Percentiles rank a stretch among this genome's conserved stretches.
Conservation (phyloP, 1,140 invertebrate species). For the Drosophila sproati region DNA sequence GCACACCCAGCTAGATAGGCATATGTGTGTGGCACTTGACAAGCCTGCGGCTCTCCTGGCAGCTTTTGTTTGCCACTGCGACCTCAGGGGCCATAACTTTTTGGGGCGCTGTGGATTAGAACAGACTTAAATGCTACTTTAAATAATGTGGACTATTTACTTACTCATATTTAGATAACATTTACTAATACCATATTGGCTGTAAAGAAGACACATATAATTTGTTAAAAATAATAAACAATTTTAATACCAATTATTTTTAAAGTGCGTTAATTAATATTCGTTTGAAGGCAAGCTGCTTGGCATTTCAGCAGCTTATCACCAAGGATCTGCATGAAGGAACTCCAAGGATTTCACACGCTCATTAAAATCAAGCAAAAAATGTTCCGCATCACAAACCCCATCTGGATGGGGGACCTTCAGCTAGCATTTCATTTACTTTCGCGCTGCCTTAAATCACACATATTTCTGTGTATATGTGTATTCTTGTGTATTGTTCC, state of each 20-base stretch:
- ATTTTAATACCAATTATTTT: neutral
- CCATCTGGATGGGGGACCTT: conserved; percentile 2
- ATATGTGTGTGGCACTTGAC: conserved; percentile 45
- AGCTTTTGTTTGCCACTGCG: conserved; percentile 38
- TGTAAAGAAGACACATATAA: neutral
- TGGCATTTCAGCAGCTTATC: conserved; percentile 39
- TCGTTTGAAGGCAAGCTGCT: conserved; percentile 9
- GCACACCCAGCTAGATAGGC: conserved; percentile 10
- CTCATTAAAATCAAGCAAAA: conserved; percentile 61
- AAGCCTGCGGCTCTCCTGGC: conserved; percentile 31
- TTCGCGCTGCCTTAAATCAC: conserved; percentile 42
- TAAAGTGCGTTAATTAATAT: neutral
- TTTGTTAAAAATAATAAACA: neutral
- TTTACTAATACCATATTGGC: neutral
- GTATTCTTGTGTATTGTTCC: conserved; percentile 1
- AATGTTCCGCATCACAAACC: conserved; percentile 31
- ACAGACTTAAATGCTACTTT: conserved; percentile 46
- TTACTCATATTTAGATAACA: conserved; percentile 2
- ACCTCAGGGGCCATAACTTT: conserved; percentile 23
- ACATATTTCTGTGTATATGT: conserved; percentile 29
- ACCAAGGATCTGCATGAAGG: conserved; percentile 35
- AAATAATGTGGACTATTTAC: conserved; percentile 29
- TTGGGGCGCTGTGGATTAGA: conserved; percentile 44
- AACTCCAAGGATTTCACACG: conserved; percentile 28
- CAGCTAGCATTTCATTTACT: conserved; percentile 45